phyloP scores from a whole-genome alignment of 2,888 invertebrate genomes.

The Quadriops clusia region DNA sequence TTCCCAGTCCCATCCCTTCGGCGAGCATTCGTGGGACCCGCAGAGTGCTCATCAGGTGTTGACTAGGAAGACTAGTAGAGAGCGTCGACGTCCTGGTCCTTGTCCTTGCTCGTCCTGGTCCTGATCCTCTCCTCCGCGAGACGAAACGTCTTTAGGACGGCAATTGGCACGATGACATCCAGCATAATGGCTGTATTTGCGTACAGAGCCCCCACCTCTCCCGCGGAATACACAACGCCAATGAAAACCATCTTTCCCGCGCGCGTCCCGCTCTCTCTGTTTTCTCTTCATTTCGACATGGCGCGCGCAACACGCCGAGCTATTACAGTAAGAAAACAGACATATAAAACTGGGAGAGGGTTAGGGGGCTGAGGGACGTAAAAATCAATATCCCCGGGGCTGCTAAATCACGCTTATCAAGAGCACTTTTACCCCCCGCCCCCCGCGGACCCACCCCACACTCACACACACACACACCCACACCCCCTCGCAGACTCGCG shows the following conservation, averaged over 20 bases:
- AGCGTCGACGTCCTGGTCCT: too few relatives aligned
- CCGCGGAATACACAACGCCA: conserved; percentile 37
- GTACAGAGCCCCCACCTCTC: conserved; percentile 25
- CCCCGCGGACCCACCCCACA: conserved; percentile 30
- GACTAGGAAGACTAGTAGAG: too few relatives aligned
- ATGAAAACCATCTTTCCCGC: conserved; percentile 33
- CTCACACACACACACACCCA: conserved; percentile 16
- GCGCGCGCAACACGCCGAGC: conserved; percentile 39
- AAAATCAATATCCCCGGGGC: conserved; percentile 55
- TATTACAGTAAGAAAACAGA: conserved; percentile 46
- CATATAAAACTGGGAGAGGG: conserved; percentile 42
- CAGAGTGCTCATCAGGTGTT: too few relatives aligned
- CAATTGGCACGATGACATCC: conserved; percentile 29
- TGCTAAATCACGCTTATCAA: conserved; percentile 61
- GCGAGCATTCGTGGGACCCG: too few relatives aligned
- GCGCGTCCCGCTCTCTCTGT: conserved; percentile 30
- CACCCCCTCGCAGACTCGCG: conserved; percentile 11
- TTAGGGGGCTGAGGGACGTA: conserved; percentile 37
- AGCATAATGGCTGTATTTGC: conserved; percentile 37
- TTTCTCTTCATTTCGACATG: conserved; percentile 37
- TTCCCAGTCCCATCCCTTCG: too few relatives aligned
- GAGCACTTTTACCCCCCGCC: conserved; percentile 39
- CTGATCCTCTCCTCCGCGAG: too few relatives aligned
- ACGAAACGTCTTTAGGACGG: too few relatives aligned
- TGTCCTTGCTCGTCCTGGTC: too few relatives aligned